Conservation (phyloP, 1,140 invertebrate genomes). For the Drosophila prosaltans region DNA sequence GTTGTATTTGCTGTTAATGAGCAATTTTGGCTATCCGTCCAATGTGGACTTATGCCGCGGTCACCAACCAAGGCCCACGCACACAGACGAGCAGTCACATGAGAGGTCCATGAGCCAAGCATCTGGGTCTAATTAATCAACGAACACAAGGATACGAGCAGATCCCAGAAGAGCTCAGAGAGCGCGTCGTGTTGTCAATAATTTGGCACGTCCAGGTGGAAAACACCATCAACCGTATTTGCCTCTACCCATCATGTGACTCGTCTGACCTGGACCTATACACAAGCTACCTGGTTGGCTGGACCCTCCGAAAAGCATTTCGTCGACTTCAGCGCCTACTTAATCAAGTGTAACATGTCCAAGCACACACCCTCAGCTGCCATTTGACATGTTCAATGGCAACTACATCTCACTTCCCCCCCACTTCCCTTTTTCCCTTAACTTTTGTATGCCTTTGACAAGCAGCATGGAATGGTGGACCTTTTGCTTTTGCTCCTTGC, state of each 20-base stretch:
- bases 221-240: not conserved
- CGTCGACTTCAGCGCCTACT: slow-evolving; percentile 78
- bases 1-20: slow-evolving; percentile 59
- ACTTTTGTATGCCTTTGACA: not conserved
- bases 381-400: slow-evolving; percentile 58
- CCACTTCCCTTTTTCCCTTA: not conserved
- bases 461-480: slow-evolving; percentile 1
- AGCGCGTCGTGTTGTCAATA: slow-evolving; percentile 64
- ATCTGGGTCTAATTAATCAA: slow-evolving; percentile 75
- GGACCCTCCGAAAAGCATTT: slow-evolving; percentile 73
- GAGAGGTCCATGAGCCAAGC: slow-evolving; percentile 15
- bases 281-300: slow-evolving; percentile 8
- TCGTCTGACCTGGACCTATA: slow-evolving; percentile 37
- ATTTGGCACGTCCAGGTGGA: slow-evolving; percentile 68
- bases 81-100: slow-evolving; percentile 5
- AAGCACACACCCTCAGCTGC: slow-evolving; percentile 61
- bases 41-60: slow-evolving; percentile 51
- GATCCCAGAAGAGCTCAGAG: slow-evolving; percentile 13
- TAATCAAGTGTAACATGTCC: slow-evolving; percentile 78
- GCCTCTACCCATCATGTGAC: slow-evolving; percentile 5
- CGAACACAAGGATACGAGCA: slow-evolving; percentile 35
- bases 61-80: slow-evolving; percentile 21
- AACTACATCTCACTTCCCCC: slow-evolving; percentile 3
- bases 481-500: not conserved
- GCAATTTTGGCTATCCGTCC: slow-evolving; percentile 26